Evolutionary conservation across 2,797 vertebrate genomes (phyloP).

Genomic region (Rhynchotus rufescens): DNA sequence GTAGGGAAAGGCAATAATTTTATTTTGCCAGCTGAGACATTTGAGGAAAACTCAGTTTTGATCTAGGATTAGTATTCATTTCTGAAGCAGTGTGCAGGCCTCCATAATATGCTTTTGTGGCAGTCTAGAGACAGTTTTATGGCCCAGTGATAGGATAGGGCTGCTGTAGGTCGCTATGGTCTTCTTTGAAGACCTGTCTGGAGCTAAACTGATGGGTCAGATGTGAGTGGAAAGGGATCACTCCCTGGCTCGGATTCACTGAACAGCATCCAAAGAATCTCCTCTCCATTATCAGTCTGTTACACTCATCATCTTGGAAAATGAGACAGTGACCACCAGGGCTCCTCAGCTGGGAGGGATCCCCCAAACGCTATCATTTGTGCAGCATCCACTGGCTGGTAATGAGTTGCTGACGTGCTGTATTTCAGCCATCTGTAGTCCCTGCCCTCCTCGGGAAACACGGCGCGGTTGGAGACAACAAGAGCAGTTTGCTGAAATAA

Average conservation of each 20-base stretch:
- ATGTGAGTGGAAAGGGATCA: not conserved
- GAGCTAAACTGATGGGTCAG: not conserved
- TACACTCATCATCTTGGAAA: too few relatives aligned
- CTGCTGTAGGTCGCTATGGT: not conserved
- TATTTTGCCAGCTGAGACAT: not conserved
- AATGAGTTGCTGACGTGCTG: not conserved
- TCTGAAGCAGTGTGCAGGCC: not conserved
- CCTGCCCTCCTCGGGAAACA: not conserved
- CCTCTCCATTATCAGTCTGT: too few relatives aligned
- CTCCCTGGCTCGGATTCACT: not conserved
- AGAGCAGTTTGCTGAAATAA: not conserved
- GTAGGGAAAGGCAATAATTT: not conserved
- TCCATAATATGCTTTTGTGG: not conserved
- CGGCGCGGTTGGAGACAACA: not conserved
- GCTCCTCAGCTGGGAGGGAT: not conserved
- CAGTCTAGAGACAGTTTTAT: not conserved
- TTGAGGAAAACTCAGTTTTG: not conserved
- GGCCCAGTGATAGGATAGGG: not conserved
- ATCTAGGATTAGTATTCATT: not conserved
- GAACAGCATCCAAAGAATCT: too few relatives aligned
- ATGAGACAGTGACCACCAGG: not conserved
- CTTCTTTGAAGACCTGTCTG: not conserved
- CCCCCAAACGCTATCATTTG: not conserved
- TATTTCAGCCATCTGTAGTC: not conserved
- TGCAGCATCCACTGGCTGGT: not conserved